These are phyloP conservation scores for Autographa pulchrina DNA, from an alignment of 2,888 invertebrate genomes.

Conservation along the genomic window DNA sequence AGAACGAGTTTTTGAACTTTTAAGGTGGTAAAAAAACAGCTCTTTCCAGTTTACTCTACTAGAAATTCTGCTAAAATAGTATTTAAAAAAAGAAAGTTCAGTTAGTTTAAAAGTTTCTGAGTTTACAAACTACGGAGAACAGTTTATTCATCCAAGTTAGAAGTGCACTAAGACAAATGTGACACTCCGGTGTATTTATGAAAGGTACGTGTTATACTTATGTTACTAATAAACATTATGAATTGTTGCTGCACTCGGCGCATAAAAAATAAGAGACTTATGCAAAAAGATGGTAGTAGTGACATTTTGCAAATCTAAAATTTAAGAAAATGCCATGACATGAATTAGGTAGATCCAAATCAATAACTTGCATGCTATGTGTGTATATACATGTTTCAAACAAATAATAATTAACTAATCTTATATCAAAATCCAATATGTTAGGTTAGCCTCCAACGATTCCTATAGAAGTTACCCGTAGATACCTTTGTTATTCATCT, in stretches of 20 bases:
- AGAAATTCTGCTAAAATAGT: constrained; percentile 19
- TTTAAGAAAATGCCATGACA: too few relatives aligned
- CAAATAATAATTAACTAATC: too few relatives aligned
- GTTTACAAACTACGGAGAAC: constrained; percentile 19
- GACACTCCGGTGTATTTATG: constrained; percentile 21
- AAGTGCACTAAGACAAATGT: constrained; percentile 22
- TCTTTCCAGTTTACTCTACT: constrained; percentile 11
- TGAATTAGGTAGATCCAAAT: too few relatives aligned
- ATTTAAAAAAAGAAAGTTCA: constrained; percentile 31
- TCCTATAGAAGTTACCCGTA: too few relatives aligned
- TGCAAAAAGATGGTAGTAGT: not conserved
- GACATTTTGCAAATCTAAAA: too few relatives aligned
- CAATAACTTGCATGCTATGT: too few relatives aligned
- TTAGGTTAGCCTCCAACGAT: too few relatives aligned
- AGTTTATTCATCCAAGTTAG: constrained; percentile 17
- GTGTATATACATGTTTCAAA: too few relatives aligned
- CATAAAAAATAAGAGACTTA: not conserved
- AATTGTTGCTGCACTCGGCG: not conserved
- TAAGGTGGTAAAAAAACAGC: constrained; percentile 7
- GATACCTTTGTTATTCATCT: too few relatives aligned
- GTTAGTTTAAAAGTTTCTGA: constrained; percentile 30
- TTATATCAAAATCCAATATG: too few relatives aligned
- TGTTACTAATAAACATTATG: not conserved
- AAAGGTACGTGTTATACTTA: not conserved
- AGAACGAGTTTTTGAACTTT: constrained; percentile 19